Evolutionary conservation across 2,113 vertebrate species (phyloP).

Genomic region (Lutjanus erythropterus): DNA sequence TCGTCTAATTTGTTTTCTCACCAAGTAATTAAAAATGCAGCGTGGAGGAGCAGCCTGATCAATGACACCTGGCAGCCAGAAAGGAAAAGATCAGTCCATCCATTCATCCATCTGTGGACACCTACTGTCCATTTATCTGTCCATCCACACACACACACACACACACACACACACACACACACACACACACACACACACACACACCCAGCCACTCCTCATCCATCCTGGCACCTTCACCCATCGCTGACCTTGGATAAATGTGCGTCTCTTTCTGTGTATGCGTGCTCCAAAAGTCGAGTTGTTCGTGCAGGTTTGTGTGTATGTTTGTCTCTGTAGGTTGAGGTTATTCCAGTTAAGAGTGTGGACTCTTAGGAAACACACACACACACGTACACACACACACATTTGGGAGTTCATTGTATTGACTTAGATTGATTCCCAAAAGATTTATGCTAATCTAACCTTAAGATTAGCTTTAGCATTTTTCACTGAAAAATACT

Average conservation of each 20-base stretch:
- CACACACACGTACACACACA: not conserved
- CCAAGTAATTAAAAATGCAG: slow-evolving; percentile 74
- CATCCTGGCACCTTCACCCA: slow-evolving; percentile 1
- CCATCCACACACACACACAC: not conserved
- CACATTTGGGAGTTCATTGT: not conserved
- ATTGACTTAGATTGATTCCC: not conserved
- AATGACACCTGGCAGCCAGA: slow-evolving; percentile 60
- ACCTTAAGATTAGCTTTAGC: not conserved
- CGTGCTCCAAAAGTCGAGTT: not conserved
- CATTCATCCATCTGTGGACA: slow-evolving; percentile 49
- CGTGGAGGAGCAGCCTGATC: slow-evolving; percentile 53
- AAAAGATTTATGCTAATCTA: not conserved
- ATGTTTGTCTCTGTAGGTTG: not conserved
- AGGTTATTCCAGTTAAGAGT: not conserved
- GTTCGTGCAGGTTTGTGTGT: slow-evolving; percentile 3
- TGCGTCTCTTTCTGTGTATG: not conserved
- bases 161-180: slow-evolving; percentile 1
- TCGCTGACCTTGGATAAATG: slow-evolving; percentile 24
- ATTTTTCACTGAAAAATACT: not conserved
- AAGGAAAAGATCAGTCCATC: slow-evolving; percentile 28
- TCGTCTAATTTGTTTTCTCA: slow-evolving; percentile 74
- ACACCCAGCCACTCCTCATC: not conserved
- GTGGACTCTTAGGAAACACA: not conserved
- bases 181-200: not conserved
- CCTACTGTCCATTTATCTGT: slow-evolving; percentile 49